Base-by-base conservation (phyloP, 2,113 vertebrate genomes). In the Onychorhynchus coronatus region DNA sequence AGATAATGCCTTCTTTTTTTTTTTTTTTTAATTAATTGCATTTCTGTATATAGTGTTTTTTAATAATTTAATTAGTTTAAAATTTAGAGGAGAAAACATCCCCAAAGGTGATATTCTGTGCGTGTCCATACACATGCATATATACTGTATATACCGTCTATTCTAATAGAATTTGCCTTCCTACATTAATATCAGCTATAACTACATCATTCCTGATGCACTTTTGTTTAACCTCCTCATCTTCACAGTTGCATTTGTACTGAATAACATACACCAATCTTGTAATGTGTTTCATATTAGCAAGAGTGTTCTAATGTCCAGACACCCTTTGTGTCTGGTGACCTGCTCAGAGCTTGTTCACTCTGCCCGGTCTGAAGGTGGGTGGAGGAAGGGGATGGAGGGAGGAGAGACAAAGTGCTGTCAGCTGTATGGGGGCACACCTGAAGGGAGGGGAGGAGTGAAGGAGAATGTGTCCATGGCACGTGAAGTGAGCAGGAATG, bases 251-350 rank as follows among this genome's bases (percentile, higher is more conserved):
- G 25, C 4, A 0, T 33, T 8, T 56, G 53, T 39, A 13, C 50
- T 35, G 42, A 88, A 24, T 37, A 61, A 15, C 2, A 2, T 8
- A 6, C 0, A 0, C 31, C n/a, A 35, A 1, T 44, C 8, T 71
- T 31, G 12, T 56, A 18, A 8, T 14, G 16, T 30, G 16, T 44
- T 80, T 52, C 25, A 3, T 39, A 11, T 70, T 66, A 25, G 33
- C 18, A 44, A 21, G 28, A 14, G 4, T 62, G 84, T 66, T 77
- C 22, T 62, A 6, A 19, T 28, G 9, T 41, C 41, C 80, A 41
- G 39, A 41, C 39, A 41, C 24, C 2, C 1, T 8, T 62, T 56
- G 33, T 1, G 0, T 23, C 77, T 91, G 16, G 39, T 61, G 46
- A 42, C 25, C 23, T 3, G 12, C 46, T 58, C n/a, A 55, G 72